Base-by-base conservation (phyloP, 2,888 invertebrate genomes). In the Tenthredo scrophulariae region DNA sequence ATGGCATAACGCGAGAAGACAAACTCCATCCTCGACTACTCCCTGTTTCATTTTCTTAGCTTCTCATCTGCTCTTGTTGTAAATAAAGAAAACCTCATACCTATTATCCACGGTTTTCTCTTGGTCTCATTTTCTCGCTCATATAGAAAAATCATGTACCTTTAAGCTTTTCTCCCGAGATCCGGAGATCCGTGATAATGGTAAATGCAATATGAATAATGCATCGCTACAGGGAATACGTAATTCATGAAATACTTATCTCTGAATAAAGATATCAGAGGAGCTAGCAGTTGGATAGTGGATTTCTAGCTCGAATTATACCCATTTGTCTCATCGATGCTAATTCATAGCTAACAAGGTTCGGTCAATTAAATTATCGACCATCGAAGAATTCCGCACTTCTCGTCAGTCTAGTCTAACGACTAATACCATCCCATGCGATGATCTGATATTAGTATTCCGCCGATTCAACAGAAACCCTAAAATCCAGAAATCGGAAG, bases 1-100 rank as follows among this genome's bases (percentile, higher is more conserved):
- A 84, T 84, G 84, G 46, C 22, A 84, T 84, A 29, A 84, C 40
- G 18, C 33, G 15, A 72, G 22, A 43, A 1, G 70, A 72, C 67
- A 37, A 33, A n/a, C 7, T 77, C 43, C 29, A 26, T 29, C 75
- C 22, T 77, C 50, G 9, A 77, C 15, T 7, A 15, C 46, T 29
- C 29, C 29, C 15, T 50, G 6, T 40, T 26, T 46, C 75, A 18
- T 77, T 50, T 50, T 75, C 29, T 50, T 10, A 29, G 15, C 43
- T 7, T 54, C 50, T 75, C 50, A 4, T 43, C 43, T 15, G 29
- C 15, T 46, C 18, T 33, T 9, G 26, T 26, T 26, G 5, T 22
- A 15, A 46, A 13, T 22, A 40, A 67, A 6, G 40, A 37, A 72
- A n/a, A 10, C 70, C 33, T n/a, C 6, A 70, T 62, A n/a, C 7